Evolutionary conservation across 1,140 invertebrate species (phyloP).

Genomic region (Brachystomella parvula): DNA sequence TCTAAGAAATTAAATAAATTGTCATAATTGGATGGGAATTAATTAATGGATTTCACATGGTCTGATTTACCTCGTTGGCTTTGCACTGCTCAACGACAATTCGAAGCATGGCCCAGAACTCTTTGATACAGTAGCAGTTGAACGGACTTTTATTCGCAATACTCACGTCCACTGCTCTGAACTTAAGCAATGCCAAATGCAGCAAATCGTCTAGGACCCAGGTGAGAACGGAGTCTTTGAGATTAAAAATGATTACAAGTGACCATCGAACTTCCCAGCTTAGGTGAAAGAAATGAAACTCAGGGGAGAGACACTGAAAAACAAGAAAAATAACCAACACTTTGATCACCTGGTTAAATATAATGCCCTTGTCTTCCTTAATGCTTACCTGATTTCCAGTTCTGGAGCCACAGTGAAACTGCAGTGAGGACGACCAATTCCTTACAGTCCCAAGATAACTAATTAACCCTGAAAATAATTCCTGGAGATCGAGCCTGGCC

Average conservation of each 20-base stretch:
- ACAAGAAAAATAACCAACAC: conserved; percentile 1
- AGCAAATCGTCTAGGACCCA: conserved; percentile 15
- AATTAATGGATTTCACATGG: not conserved
- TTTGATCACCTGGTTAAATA: not conserved
- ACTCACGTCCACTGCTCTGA: conserved; percentile 20
- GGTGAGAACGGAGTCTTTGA: conserved; percentile 6
- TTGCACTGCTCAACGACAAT: conserved; percentile 23
- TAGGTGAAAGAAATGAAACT: conserved; percentile 39
- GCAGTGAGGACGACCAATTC: not conserved
- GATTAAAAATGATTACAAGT: conserved; percentile 33
- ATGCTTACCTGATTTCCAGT: conserved; percentile 15
- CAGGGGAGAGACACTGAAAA: conserved; percentile 36
- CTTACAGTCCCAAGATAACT: conserved; percentile 4
- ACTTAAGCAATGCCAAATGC: conserved; percentile 22
- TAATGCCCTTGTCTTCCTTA: not conserved
- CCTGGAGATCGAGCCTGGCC: not conserved
- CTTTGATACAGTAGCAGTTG: conserved; percentile 35
- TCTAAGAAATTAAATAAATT: conserved; percentile 5
- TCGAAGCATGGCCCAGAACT: conserved; percentile 33
- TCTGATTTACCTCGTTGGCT: not conserved
- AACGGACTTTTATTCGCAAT: conserved; percentile 25
- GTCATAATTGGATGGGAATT: not conserved
- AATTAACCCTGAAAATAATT: not conserved
- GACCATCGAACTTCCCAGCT: conserved; percentile 40
- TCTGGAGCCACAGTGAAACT: conserved; percentile 14